Base-by-base conservation (phyloP, 2,888 invertebrate species). In the Dolichopus griseipennis region DNA sequence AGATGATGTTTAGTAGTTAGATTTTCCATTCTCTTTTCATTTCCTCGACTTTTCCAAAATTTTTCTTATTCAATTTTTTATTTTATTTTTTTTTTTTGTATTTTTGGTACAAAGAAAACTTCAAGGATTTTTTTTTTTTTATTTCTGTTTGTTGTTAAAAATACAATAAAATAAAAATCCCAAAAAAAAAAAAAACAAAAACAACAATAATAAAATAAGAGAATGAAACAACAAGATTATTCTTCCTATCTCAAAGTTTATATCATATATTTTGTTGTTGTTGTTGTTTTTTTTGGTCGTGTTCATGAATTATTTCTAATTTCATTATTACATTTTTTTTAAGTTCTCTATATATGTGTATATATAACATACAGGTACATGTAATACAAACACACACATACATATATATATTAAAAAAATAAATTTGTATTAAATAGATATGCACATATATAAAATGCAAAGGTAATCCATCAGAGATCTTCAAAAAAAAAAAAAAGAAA, bases 271-370 rank as follows among this genome's bases (percentile, higher is more conserved):
- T 18, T 52, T 52, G n/a, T 41, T 2, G 41, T 41, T 41, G 3
- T 5, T 41, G 3, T 41, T 52, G 9, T 52, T 52, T n/a, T 52
- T 52, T 52, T 52, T 52, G 52, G 52, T 52, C 52, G 52, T 52
- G 52, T 52, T 52, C 52, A 52, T 52, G 52, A 52, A 52, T 52
- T 52, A 52, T 52, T 52, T 52, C 52, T 52, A 52, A 52, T 52
- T 52, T 52, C 52, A 52, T 52, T 52, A 52, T 52, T 52, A 52
- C 52, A n/a, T 18, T 52, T 52, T 52, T 52, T 52, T 37, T 27
- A 27, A 27, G 12, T 37, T 37, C 37, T 37, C 12, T 37, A 37
- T n/a, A n/a, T n/a, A n/a, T n/a, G n/a, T n/a, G n/a, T n/a, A n/a
- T n/a, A n/a, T n/a, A n/a, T 7, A 37, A 37, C 37, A 37, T 52